phyloP scores from a whole-genome alignment of 2,888 invertebrate species.

The Papilio elwesi region DNA sequence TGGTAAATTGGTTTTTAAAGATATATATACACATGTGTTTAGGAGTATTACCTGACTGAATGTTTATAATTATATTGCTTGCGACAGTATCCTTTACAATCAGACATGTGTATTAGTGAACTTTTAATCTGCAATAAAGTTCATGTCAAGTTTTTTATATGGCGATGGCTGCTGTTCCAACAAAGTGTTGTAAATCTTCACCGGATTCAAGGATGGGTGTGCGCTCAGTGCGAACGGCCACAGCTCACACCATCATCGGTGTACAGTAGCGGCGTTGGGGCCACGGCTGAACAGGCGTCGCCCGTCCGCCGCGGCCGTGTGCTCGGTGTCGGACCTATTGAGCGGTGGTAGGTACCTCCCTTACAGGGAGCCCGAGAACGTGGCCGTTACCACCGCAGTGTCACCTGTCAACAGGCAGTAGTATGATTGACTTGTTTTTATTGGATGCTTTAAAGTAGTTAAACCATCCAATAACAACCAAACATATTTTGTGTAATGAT shows the following conservation, averaged over 20 bases:
- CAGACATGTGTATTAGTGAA: conserved; percentile 17
- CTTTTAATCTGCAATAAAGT: not conserved
- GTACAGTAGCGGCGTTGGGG: conserved; percentile 9
- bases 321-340: conserved; percentile 8
- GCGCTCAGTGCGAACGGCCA: conserved; percentile 2
- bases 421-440: too few species aligned
- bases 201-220: conserved; percentile 14
- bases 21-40: not conserved
- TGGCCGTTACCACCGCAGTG: conserved; percentile 16
- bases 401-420: not conserved
- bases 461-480: not conserved
- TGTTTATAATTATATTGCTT: not conserved
- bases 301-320: conserved; percentile 4
- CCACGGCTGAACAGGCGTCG: not conserved
- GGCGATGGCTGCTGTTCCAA: conserved; percentile 12
- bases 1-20: too few species aligned
- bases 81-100: conserved; percentile 6
- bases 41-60: not conserved
- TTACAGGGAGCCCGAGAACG: conserved; percentile 12
- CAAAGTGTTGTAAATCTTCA: conserved; percentile 18
- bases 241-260: conserved; percentile 14
- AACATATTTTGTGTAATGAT: not conserved
- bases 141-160: conserved; percentile 21
- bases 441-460: too few species aligned
- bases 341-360: conserved; percentile 22